Conservation (phyloP, 2,888 invertebrate genomes). For the Pristionchus fissidentatus region DNA sequence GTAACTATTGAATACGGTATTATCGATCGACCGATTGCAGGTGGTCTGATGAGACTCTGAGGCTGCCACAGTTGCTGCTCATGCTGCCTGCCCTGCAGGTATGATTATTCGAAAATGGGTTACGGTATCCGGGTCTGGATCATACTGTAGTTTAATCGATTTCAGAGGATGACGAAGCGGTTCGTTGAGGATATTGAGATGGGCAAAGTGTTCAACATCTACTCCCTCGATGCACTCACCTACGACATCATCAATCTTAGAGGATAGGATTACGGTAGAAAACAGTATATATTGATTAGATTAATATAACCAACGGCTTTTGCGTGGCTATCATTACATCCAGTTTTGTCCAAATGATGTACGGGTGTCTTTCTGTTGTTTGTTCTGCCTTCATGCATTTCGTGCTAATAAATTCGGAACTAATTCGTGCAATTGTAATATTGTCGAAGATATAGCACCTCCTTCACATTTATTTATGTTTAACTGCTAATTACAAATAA, state of each 20-base stretch:
- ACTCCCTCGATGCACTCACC: conserved; percentile 4
- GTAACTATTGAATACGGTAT: background rate
- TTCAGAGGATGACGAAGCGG: conserved; percentile 35
- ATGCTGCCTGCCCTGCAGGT: conserved; percentile 44
- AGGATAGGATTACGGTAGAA: too few species aligned
- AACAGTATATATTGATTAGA: too few species aligned
- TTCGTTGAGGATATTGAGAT: conserved; percentile 43
- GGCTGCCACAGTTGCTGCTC: conserved; percentile 26
- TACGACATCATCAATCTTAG: conserved; percentile 43
- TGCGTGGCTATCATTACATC: too few species aligned
- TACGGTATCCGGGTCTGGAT: background rate
- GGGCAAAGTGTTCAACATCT: conserved; percentile 48
- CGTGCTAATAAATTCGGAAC: too few species aligned
- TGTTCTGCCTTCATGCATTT: too few species aligned
- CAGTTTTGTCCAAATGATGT: too few species aligned
- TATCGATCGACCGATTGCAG: background rate
- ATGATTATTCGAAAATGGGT: background rate
- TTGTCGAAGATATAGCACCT: too few species aligned
- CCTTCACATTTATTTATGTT: too few species aligned
- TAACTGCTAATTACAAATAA: too few species aligned
- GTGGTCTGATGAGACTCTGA: conserved; percentile 14
- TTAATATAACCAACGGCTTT: too few species aligned
- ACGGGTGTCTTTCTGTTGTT: too few species aligned
- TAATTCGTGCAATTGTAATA: too few species aligned
- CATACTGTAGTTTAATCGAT: background rate